phyloP scores from a whole-genome alignment of 2,888 invertebrate genomes.

The Ochlodes sylvanus region DNA sequence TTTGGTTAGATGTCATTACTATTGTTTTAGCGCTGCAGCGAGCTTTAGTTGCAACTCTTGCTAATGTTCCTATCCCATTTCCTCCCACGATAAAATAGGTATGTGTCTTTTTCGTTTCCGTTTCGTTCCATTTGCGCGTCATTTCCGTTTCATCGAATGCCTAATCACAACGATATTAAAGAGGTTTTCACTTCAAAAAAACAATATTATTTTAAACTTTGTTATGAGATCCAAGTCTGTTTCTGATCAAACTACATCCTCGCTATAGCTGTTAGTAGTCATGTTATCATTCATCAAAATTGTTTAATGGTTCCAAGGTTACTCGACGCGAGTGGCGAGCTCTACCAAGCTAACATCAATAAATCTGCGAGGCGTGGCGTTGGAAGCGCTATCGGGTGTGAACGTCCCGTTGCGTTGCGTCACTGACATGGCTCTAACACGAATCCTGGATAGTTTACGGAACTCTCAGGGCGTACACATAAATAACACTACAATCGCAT shows the following conservation, averaged over 20 bases:
- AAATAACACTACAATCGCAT: not conserved
- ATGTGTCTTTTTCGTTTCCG: too few species aligned
- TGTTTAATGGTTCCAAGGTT: constrained; percentile 29
- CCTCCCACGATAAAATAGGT: too few species aligned
- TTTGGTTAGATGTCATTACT: too few species aligned
- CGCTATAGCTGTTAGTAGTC: not conserved
- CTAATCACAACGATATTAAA: too few species aligned
- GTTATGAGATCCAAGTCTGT: not conserved
- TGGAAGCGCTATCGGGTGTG: constrained; percentile 61
- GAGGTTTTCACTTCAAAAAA: too few species aligned
- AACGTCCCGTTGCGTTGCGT: constrained; percentile 29
- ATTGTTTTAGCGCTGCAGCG: too few species aligned
- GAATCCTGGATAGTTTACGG: constrained; percentile 17
- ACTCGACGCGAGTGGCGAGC: constrained; percentile 40
- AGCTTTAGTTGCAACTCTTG: too few species aligned
- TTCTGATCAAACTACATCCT: not conserved
- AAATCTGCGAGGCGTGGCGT: constrained; percentile 59
- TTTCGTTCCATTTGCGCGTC: too few species aligned
- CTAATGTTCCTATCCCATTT: too few species aligned
- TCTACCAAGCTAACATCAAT: constrained; percentile 65
- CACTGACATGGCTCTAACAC: constrained; percentile 13
- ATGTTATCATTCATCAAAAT: constrained; percentile 33
- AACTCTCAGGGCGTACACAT: not conserved
- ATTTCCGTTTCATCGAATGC: too few species aligned
- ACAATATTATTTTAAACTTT: too few species aligned